Conservation (phyloP, 2,797 vertebrate species). For the Paramormyrops hopkinsi region DNA sequence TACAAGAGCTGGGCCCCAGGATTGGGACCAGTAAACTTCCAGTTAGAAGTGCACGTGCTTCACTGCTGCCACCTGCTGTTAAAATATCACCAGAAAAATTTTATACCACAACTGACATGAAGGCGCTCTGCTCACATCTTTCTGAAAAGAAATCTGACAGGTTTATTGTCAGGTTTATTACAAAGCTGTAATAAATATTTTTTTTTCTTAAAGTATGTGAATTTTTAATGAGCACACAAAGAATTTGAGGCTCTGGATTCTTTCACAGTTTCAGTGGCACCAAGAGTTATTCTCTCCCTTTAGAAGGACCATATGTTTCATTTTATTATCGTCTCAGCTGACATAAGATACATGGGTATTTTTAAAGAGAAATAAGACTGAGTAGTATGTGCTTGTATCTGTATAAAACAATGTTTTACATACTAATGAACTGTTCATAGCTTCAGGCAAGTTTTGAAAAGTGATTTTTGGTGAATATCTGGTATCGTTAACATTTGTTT, state of each 20-base stretch:
- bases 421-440: neutral
- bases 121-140: neutral
- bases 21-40: neutral
- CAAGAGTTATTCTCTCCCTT: neutral
- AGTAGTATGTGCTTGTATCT: neutral
- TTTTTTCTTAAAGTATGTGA: neutral
- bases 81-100: neutral
- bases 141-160: neutral
- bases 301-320: neutral
- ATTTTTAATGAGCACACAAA: neutral
- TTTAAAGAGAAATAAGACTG: neutral
- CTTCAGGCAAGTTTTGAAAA: neutral
- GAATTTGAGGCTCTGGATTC: neutral
- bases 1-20: neutral
- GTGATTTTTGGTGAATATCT: neutral
- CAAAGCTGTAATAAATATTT: neutral
- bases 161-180: neutral
- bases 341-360: neutral
- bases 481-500: slow-evolving; percentile 16
- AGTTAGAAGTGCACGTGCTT: neutral
- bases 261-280: neutral
- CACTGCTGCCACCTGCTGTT: neutral
- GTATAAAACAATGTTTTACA: neutral
- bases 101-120: neutral
- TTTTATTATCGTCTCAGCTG: neutral